A percentile compares a stretch with the other conserved stretches of the same genome.
Evolutionary conservation across 1,140 invertebrate genomes (phyloP).

Genomic region (Leguminivora glycinivorella): DNA sequence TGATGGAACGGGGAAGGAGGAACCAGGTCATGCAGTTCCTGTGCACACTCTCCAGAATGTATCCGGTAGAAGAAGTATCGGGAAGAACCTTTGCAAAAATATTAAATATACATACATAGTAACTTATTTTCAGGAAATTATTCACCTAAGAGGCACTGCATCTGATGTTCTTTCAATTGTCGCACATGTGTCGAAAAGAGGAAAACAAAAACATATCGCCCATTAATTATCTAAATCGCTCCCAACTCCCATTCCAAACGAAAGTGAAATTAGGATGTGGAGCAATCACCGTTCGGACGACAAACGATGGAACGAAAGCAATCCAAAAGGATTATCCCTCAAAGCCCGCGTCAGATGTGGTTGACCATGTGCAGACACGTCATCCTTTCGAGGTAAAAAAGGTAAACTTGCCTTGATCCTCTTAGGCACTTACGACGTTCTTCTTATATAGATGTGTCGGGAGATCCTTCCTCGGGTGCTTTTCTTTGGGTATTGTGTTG

Average conservation of each 20-base stretch:
- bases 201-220: slow-evolving; percentile 7
- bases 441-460: neutral
- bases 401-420: neutral
- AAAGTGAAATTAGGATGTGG: slow-evolving; percentile 37
- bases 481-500: slow-evolving; percentile 20
- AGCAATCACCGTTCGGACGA: slow-evolving; percentile 37
- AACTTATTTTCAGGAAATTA: too few species aligned
- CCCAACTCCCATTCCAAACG: slow-evolving; percentile 30
- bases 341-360: slow-evolving; percentile 45
- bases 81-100: neutral
- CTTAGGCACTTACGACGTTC: neutral
- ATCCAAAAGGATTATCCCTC: slow-evolving; percentile 52
- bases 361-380: slow-evolving; percentile 34
- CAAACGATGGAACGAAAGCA: slow-evolving; percentile 50
- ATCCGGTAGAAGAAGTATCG: too few species aligned
- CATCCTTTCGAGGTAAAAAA: neutral
- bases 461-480: slow-evolving; percentile 30
- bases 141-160: too few species aligned
- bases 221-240: slow-evolving; percentile 17
- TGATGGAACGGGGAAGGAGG: too few species aligned
- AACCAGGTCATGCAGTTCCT: too few species aligned
- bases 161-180: too few species aligned
- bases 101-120: too few species aligned
- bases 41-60: too few species aligned
- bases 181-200: neutral